Base-by-base conservation (phyloP, 37 sponge, comb jelly and placozoan species). In the Spongia lamella region DNA sequence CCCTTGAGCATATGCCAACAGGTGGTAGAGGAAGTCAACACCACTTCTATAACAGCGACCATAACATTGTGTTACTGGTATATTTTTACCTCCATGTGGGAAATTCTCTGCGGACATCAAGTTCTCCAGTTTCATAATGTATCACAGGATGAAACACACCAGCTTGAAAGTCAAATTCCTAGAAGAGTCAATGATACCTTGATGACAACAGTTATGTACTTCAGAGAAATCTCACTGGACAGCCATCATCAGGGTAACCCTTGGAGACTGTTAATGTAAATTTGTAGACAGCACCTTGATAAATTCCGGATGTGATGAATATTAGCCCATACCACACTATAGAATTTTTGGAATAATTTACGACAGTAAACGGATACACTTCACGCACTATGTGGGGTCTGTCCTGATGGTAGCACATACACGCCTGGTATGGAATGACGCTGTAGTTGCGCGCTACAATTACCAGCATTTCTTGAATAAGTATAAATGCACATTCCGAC, bases 291-390 rank as follows among this genome's bases (percentile, higher is more conserved):
- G 78, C 92, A 19, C 79, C 84, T 43, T 71, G 57, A 59, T 91
- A 91, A 29, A 87, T n/a, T 13, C 92, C 92, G 0, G 47, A 69
- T 21, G 80, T 52, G 20, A 91, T 39, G 51, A 83, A 83, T 33
- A 91, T 47, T 49, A 87, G 56, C 14, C 92, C 92, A 73, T 86
- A 83, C 92, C 92, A 91, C 21, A 86, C 92, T 91, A 75, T 0
- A 55, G 0, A 33, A 83, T 22, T 17, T 61, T 32, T 1, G 11
- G 16, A 22, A 3, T 9, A 29, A 19, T 73, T 7, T 5, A 20
- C 9, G 37, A 9, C 32, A 7, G 4, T 19, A 34, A 3, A 4
- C n/a, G 20, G 13, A 38, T 11, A 1, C 29, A 15, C 14, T 1
- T 25, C 7, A 62, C 84, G 75, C 40, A 91, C 88, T 83, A 1